Conservation (phyloP, 2,113 vertebrate species). For the Craseonycteris thonglongyai region DNA sequence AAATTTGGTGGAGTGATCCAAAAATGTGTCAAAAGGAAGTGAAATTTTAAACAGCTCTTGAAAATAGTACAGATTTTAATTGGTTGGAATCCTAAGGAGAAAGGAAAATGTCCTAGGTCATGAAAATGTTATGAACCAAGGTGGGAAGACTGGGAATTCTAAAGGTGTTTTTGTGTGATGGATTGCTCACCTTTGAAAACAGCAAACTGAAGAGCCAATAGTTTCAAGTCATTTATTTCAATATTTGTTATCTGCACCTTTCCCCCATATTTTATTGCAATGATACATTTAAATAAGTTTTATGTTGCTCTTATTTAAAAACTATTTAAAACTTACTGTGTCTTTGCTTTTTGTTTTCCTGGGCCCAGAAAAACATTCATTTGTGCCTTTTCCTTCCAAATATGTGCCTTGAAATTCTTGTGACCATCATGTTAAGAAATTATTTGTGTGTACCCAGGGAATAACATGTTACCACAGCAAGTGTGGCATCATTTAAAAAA, state of each 20-base stretch:
- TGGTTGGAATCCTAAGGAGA: neutral
- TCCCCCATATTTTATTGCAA: neutral
- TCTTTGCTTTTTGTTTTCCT: neutral
- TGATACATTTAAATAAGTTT: neutral
- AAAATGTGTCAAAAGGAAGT: neutral
- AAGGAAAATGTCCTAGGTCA: neutral
- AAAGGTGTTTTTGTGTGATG: neutral
- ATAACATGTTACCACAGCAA: constrained; percentile 31
- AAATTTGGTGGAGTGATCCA: neutral
- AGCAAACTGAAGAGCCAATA: neutral
- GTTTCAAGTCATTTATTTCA: neutral
- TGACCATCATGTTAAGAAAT: constrained; percentile 25
- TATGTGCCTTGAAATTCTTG: neutral
- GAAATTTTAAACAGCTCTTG: neutral
- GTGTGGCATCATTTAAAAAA: constrained; percentile 2
- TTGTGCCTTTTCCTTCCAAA: neutral
- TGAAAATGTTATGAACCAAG: neutral
- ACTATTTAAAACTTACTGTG: neutral
- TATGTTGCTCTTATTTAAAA: neutral
- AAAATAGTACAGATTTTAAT: neutral
- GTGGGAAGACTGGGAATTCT: neutral
- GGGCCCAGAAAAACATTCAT: neutral
- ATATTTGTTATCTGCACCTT: neutral
- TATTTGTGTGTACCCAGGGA: constrained; percentile 9
- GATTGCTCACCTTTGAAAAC: neutral